Evolutionary conservation across 2,113 vertebrate species (phyloP).

Genomic region (Malurus alboscapulatus): DNA sequence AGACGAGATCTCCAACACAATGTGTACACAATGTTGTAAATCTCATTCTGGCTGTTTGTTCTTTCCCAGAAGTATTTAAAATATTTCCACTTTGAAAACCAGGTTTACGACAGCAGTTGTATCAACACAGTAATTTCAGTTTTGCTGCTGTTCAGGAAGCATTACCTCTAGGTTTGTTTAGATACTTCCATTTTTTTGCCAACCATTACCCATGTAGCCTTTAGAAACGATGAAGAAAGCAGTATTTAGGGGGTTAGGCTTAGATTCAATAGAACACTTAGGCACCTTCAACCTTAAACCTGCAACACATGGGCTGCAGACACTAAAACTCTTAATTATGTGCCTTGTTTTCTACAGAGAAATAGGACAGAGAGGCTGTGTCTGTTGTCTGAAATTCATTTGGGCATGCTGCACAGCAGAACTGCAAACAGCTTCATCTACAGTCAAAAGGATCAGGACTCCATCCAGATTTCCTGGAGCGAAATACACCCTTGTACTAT

Average conservation of each 20-base stretch:
- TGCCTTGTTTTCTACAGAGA: background rate
- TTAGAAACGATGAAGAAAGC: background rate
- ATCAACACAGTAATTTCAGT: background rate
- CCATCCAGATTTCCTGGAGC: background rate
- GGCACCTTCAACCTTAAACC: background rate
- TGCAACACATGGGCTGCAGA: background rate
- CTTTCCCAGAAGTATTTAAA: background rate
- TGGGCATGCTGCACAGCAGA: background rate
- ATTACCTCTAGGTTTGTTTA: background rate
- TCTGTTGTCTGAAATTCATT: background rate
- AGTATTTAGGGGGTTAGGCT: background rate
- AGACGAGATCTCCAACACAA: background rate
- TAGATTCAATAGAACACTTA: background rate
- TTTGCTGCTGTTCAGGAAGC: background rate
- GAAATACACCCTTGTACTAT: background rate
- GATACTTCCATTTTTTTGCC: background rate
- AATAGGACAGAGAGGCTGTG: background rate
- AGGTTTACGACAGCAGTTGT: background rate
- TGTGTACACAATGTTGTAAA: background rate
- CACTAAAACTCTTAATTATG: background rate
- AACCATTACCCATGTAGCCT: background rate
- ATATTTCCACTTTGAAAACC: background rate
- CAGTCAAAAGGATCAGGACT: background rate
- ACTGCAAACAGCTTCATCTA: background rate
- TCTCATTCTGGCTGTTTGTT: background rate